phyloP scores from a whole-genome alignment of 2,113 vertebrate species.

The Paedocypris sp. region DNA sequence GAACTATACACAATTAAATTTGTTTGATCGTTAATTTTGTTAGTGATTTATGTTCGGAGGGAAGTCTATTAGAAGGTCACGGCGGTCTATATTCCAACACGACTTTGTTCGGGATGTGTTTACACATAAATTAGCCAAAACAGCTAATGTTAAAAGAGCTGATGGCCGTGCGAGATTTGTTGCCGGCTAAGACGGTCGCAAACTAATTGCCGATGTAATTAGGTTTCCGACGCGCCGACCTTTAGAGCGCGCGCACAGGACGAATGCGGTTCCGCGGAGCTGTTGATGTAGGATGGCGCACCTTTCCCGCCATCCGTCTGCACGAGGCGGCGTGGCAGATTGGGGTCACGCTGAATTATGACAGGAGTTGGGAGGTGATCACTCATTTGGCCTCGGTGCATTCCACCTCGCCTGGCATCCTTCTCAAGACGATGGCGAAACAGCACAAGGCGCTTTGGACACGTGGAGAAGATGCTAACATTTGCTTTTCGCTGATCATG shows the following conservation, averaged over 20 bases:
- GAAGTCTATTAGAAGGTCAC: no score
- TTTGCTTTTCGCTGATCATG: no score
- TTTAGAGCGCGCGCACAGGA: background rate
- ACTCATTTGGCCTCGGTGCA: conserved; percentile 52
- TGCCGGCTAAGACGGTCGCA: background rate
- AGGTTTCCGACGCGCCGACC: background rate
- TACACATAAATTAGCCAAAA: no score
- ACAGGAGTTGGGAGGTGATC: conserved; percentile 60
- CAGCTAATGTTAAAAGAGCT: no score
- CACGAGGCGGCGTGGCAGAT: conserved; percentile 55
- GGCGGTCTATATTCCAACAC: no score
- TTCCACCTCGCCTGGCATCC: conserved; percentile 52
- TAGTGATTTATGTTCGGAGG: no score
- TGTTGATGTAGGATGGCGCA: conserved; percentile 42
- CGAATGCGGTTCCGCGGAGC: no score
- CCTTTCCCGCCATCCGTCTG: conserved; percentile 60
- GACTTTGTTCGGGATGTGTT: no score
- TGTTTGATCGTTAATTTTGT: no score
- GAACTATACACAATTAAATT: no score
- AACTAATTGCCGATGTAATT: background rate
- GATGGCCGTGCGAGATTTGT: background rate
- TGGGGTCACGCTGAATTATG: conserved; percentile 73
- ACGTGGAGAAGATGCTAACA: no score
- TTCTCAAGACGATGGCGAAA: conserved; percentile 48
- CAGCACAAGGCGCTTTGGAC: no score